A percentile compares a stretch with the other conserved stretches of the same genome.
These are phyloP conservation scores for Drosophila bocki DNA, from an alignment of 1,140 invertebrate species.

Conservation along the genomic window DNA sequence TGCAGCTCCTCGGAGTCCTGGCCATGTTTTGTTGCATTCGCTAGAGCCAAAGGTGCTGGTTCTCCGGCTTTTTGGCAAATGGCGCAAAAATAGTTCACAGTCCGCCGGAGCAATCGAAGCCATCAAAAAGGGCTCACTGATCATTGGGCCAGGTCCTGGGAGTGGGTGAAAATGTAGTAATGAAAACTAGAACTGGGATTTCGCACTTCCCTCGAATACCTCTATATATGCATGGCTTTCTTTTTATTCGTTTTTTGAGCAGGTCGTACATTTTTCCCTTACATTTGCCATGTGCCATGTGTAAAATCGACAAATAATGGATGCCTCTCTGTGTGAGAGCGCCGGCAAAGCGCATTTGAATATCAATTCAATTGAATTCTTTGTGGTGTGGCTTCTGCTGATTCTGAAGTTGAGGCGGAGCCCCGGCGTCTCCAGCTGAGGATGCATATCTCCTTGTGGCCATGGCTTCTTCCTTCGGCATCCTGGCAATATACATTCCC, in stretches of 20 bases:
- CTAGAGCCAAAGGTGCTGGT: conserved; percentile 59
- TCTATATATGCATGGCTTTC: conserved; percentile 20
- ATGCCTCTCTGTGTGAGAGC: conserved; percentile 56
- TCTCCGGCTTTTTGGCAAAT: conserved; percentile 63
- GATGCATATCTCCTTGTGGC: conserved; percentile 69
- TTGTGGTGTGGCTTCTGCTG: conserved; percentile 63
- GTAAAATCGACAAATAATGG: conserved; percentile 78
- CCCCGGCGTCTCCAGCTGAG: conserved; percentile 37
- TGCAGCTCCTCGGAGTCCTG: conserved; percentile 50
- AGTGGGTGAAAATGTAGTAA: conserved; percentile 39
- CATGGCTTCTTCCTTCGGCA: conserved; percentile 45
- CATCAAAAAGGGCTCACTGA: conserved; percentile 55
- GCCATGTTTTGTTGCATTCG: conserved; percentile 60
- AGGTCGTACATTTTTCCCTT: conserved; percentile 25
- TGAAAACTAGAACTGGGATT: conserved; percentile 60
- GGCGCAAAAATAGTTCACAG: conserved; percentile 69
- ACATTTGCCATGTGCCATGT: conserved; percentile 53
- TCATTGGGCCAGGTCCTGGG: conserved; percentile 48
- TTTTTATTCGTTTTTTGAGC: conserved; percentile 3
- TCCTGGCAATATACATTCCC: conserved; percentile 76
- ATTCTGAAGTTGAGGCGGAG: conserved; percentile 25
- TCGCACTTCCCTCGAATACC: conserved; percentile 29
- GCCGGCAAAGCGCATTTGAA: conserved; percentile 79
- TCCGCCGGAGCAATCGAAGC: conserved; percentile 48
- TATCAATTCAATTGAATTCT: conserved; percentile 84